Evolutionary conservation across 1,140 invertebrate species (phyloP), one percentile per base, ranked within the genome.

Genomic region (Diorhabda elongata): DNA sequence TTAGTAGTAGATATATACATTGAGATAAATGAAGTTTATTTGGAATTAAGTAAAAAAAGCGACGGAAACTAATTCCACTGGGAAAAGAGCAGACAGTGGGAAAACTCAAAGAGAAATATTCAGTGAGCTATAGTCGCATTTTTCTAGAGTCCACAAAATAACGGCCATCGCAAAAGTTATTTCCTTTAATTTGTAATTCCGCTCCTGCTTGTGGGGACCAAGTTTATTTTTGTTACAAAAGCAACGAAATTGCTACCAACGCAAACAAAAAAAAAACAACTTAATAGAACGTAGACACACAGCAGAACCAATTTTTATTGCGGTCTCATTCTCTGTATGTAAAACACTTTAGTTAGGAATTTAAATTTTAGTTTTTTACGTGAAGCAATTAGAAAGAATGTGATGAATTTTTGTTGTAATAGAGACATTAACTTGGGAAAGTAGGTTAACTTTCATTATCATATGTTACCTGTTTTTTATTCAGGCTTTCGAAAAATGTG

Each of bases 151-250:
- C 11, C 61, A 63, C 61, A 42, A n/a, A 63, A 44, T 43, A 42
- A 8, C n/a, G n/a, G 26, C 26, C 26, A 26, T 26, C 26, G 4
- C 8, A 45, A 44, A 44, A 66, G 64, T 66, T 66, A 66, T 66
- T 66, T 56, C 64, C 64, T 66, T 52, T 58, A 66, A 66, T 66
- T 66, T 66, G 64, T 66, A 44, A 66, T 66, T 66, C 64, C 42
- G 41, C 58, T 66, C 41, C 64, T 57, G 64, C 42, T 63, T 8
- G 26, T 26, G 26, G 26, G 26, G 61, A 66, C 47, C 44, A 58
- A 66, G 45, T 66, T 66, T 66, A 66, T 66, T 66, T 52, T 42
- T 9, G 56, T 52, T 57, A 56, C 52, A 58, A 58, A 58, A n/a
- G 56, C 8, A 66, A 66, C 64, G 64, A 66, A 56, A 66, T 66